A percentile compares a stretch with the other conserved stretches of the same genome.
Evolutionary conservation across 2,888 invertebrate genomes (phyloP).

Genomic region (Lepidochitona cinerea): DNA sequence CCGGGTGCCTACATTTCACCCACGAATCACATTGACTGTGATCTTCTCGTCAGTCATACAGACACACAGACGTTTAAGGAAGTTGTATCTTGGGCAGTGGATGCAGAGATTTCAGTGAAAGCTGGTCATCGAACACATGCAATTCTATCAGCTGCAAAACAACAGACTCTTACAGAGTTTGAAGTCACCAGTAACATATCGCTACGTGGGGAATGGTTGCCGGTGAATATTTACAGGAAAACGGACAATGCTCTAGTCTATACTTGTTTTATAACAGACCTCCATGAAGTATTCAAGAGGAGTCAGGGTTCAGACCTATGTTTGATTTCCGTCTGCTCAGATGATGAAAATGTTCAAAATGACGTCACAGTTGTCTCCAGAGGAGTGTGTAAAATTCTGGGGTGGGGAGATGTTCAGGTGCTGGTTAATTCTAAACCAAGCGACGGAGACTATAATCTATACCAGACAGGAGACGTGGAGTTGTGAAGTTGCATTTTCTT

Average conservation of each 20-base stretch:
- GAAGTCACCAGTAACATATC: background rate
- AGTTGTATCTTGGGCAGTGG: background rate
- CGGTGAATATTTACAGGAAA: background rate
- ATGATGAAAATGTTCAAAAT: background rate
- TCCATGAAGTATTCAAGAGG: background rate
- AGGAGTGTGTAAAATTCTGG: background rate
- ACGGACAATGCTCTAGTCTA: background rate
- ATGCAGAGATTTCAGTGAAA: background rate
- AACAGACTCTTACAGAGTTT: background rate
- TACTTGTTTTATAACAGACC: background rate
- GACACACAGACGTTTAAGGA: background rate
- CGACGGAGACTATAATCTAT: too few species aligned
- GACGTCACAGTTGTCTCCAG: background rate
- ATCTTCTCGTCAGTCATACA: background rate
- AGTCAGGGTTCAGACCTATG: background rate
- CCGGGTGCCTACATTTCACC: background rate
- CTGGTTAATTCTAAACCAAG: background rate
- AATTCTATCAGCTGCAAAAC: background rate
- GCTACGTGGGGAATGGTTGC: background rate
- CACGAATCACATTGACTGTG: background rate
- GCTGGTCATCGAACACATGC: background rate
- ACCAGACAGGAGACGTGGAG: too few species aligned
- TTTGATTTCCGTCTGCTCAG: background rate
- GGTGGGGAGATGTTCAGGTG: background rate
- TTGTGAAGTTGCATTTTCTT: too few species aligned